Conservation (phyloP, 2,888 invertebrate genomes). For the Acrobasis consociella region DNA sequence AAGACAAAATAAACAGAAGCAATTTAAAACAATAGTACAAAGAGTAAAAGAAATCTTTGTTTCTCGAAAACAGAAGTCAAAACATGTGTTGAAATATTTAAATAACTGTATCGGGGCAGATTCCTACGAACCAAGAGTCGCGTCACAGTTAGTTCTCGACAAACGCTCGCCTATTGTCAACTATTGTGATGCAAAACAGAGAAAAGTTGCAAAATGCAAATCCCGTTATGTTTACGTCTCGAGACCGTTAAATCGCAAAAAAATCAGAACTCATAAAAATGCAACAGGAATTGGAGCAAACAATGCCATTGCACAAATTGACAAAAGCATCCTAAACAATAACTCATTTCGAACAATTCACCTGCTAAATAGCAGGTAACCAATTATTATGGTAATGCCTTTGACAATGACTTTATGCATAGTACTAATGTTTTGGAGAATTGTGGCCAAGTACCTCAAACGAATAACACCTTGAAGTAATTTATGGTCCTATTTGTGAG, state of each 20-base stretch:
- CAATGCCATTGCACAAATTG: conserved; percentile 61
- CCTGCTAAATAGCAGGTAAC: conserved; percentile 75
- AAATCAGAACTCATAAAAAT: conserved; percentile 51
- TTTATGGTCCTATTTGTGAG: conserved; percentile 73
- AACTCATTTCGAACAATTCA: conserved; percentile 60
- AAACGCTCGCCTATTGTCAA: conserved; percentile 50
- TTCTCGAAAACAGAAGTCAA: conserved; percentile 54
- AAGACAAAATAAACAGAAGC: conserved; percentile 32
- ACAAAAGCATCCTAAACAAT: conserved; percentile 58
- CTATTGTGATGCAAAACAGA: conserved; percentile 65
- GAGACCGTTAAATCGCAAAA: conserved; percentile 66
- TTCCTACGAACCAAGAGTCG: conserved; percentile 42
- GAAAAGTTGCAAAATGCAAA: conserved; percentile 63
- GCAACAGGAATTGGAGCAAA: conserved; percentile 46
- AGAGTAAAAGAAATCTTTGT: conserved; percentile 46
- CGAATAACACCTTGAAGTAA: conserved; percentile 76
- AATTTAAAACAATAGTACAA: conserved; percentile 34
- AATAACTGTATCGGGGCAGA: conserved; percentile 42
- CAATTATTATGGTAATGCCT: conserved; percentile 76
- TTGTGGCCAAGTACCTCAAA: conserved; percentile 70
- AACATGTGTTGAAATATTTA: conserved; percentile 55
- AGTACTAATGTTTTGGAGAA: conserved; percentile 71
- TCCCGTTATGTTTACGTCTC: conserved; percentile 74
- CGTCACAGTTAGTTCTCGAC: conserved; percentile 36
- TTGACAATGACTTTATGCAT: conserved; percentile 65